Base-by-base conservation (phyloP, 2,888 invertebrate genomes). In the Philereme vetulata region DNA sequence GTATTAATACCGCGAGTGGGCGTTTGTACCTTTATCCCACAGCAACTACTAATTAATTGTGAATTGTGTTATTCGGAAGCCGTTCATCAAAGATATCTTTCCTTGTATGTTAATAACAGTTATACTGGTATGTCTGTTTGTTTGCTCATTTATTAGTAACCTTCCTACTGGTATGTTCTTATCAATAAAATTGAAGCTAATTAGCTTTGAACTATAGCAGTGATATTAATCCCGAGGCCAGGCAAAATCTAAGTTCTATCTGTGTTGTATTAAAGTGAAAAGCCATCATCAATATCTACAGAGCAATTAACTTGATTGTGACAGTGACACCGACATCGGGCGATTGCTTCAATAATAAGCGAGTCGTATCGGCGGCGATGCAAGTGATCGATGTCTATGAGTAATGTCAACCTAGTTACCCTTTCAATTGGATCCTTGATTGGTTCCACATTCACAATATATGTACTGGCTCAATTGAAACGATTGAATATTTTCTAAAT, bases 341-440 rank as follows among this genome's bases (percentile, higher is more conserved):
- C 45, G 56, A 85, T 84, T 81, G 79, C 82, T 85, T 77, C 84
- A 87, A 88, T 90, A 85, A 87, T 90, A 85, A 87, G 77, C 81
- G 85, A 81, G 84, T 85, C 83, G 83, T 85, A 86, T 86, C 79
- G 76, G 71, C 77, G 74, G 71, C 75, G 75, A 71, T 77, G 81
- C 80, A 77, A 82, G 80, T 88, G 90, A 90, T 90, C 86, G 89
- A 89, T 89, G 78, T 83, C 81, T 77, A 80, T 82, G 82, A 86
- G 82, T 85, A 87, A 85, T 84, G 87, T 87, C 87, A 88, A 88
- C 85, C 85, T 88, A 88, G 89, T 90, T 90, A 90, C 88, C 89
- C 88, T 84, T 88, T 87, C 91, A 91, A 92, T 91, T 91, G 91
- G 82, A 78, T 83, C 81, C 85, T 83, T 89, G 90, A 92, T 91